These are phyloP conservation scores for Ptychoptera contaminata DNA, from an alignment of 2,888 invertebrate species.

Conservation along the genomic window DNA sequence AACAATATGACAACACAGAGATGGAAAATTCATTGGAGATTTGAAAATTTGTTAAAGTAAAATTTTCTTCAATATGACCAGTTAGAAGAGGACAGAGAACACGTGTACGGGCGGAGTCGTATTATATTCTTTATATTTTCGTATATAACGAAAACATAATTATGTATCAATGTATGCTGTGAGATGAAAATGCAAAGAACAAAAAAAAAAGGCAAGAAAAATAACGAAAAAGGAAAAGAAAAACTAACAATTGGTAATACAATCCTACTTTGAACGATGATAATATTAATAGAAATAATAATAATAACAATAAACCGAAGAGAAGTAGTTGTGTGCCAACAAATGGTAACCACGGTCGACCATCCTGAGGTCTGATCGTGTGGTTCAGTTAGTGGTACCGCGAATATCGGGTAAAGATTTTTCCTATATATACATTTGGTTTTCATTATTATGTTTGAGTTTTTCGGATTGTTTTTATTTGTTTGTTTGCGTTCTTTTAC, in stretches of 20 bases:
- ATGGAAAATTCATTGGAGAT: constrained; percentile 1
- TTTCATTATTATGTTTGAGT: too few relatives aligned
- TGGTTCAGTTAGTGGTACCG: too few relatives aligned
- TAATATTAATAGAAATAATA: background rate
- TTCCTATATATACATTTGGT: too few relatives aligned
- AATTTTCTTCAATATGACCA: background rate
- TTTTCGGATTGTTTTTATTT: too few relatives aligned
- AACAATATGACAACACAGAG: background rate
- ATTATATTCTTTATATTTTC: background rate
- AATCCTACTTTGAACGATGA: background rate
- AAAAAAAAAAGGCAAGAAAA: background rate
- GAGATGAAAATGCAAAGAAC: too few relatives aligned
- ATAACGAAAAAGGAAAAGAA: background rate
- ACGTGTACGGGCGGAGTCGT: constrained; percentile 12
- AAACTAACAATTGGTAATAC: background rate
- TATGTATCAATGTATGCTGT: background rate
- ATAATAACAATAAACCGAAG: too few relatives aligned
- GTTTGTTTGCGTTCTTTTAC: too few relatives aligned
- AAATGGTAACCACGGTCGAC: too few relatives aligned
- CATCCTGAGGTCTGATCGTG: too few relatives aligned
- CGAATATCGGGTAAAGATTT: too few relatives aligned
- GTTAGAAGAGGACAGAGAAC: constrained; percentile 7
- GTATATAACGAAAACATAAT: background rate
- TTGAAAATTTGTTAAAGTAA: background rate
- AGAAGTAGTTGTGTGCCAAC: too few relatives aligned